These are phyloP conservation scores for Epinephelus fuscoguttatus DNA, from an alignment of 2,113 vertebrate species.

Conservation along the genomic window DNA sequence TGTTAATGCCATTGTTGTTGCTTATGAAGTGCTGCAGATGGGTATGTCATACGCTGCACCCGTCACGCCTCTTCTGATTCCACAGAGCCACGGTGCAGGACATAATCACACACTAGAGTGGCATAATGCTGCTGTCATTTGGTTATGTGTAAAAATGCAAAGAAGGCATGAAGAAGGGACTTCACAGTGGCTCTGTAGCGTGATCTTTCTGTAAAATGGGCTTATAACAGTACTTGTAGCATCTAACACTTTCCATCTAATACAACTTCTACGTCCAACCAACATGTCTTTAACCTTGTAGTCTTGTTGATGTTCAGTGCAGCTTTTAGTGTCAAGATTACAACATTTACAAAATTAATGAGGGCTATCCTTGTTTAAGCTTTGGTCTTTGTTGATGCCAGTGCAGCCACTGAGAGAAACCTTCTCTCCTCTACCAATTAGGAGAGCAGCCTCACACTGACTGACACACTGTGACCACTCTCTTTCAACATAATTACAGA, in stretches of 20 bases:
- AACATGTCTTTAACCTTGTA: not conserved
- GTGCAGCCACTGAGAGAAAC: not conserved
- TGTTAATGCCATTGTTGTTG: too few relatives aligned
- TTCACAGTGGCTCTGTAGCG: too few relatives aligned
- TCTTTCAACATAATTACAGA: constrained; percentile 54
- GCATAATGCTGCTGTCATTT: too few relatives aligned
- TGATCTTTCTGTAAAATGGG: too few relatives aligned
- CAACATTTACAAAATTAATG: not conserved
- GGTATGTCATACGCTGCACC: too few relatives aligned
- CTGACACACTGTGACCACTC: constrained; percentile 48
- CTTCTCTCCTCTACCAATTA: constrained; percentile 19
- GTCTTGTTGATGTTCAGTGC: not conserved
- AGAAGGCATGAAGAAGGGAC: too few relatives aligned
- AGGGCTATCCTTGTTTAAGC: not conserved
- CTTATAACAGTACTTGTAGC: too few relatives aligned
- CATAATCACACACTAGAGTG: too few relatives aligned
- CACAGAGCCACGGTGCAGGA: too few relatives aligned
- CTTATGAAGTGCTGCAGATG: too few relatives aligned
- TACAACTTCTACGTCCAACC: not conserved
- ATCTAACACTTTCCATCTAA: not conserved
- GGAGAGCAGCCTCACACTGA: not conserved
- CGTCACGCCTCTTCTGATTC: too few relatives aligned
- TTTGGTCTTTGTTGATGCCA: constrained; percentile 6
- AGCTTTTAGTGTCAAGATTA: not conserved
- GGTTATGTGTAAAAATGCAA: too few relatives aligned